Conservation (phyloP, 2,797 vertebrate species). For the Amphiprion clarkii region DNA sequence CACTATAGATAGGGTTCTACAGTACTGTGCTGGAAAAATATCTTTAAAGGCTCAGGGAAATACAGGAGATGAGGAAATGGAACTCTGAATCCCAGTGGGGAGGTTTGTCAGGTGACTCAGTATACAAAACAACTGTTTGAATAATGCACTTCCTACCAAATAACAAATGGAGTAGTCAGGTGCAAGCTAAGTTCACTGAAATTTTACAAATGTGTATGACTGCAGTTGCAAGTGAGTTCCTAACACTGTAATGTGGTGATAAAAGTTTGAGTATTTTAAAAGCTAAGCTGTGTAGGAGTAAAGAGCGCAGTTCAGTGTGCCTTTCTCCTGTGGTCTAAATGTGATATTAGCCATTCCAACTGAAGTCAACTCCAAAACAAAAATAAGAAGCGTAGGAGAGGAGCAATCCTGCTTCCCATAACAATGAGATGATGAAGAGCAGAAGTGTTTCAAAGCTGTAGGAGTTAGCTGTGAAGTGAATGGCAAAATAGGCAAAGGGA, state of each 20-base stretch:
- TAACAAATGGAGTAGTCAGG: neutral
- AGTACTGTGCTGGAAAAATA: neutral
- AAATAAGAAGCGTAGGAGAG: slow-evolving; percentile 49
- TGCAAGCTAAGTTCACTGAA: slow-evolving; percentile 7
- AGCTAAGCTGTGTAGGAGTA: slow-evolving; percentile 31
- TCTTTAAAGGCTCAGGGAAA: neutral
- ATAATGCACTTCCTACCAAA: slow-evolving; percentile 34
- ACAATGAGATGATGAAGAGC: slow-evolving; percentile 73
- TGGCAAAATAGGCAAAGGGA: slow-evolving; percentile 52
- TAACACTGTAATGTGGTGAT: neutral
- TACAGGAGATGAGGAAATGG: slow-evolving; percentile 5
- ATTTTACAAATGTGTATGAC: slow-evolving; percentile 35
- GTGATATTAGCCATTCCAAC: slow-evolving; percentile 65
- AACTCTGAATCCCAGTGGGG: slow-evolving; percentile 12
- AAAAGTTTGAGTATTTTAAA: slow-evolving; percentile 41
- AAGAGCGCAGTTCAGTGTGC: slow-evolving; percentile 33
- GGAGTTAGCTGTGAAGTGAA: slow-evolving; percentile 70
- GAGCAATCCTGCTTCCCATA: slow-evolving; percentile 58
- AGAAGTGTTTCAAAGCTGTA: slow-evolving; percentile 56
- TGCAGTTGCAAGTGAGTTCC: slow-evolving; percentile 12
- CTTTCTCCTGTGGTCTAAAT: slow-evolving; percentile 58
- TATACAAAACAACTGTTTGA: slow-evolving; percentile 38
- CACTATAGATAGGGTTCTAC: neutral
- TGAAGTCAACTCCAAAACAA: slow-evolving; percentile 66
- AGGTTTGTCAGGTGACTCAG: slow-evolving; percentile 3